phyloP scores from a whole-genome alignment of 2,113 vertebrate genomes.

The Orthochromis indermauri region DNA sequence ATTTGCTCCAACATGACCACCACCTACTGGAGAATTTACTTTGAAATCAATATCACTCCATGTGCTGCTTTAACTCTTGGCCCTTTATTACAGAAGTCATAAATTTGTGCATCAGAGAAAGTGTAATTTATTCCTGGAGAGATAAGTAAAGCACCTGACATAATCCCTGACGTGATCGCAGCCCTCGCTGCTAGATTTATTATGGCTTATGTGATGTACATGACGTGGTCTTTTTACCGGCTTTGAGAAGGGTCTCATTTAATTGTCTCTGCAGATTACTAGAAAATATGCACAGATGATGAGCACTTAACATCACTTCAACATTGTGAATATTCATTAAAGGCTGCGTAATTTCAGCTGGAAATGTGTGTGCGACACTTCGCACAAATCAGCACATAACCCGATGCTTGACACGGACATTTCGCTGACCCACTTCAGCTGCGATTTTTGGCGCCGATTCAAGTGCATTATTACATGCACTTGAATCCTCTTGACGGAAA shows the following conservation, averaged over 20 bases:
- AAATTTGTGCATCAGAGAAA: slow-evolving; percentile 2
- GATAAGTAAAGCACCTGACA: slow-evolving; percentile 27
- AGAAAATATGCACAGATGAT: slow-evolving; percentile 9
- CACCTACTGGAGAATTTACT: slow-evolving; percentile 17
- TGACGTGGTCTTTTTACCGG: slow-evolving; percentile 6
- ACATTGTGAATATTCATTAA: slow-evolving; percentile 32
- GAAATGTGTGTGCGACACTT: neutral
- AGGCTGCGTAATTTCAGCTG: neutral
- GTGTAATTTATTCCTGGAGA: slow-evolving; percentile 34
- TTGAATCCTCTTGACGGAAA: neutral
- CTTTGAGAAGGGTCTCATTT: neutral
- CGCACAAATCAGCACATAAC: neutral
- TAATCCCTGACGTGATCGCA: slow-evolving; percentile 42
- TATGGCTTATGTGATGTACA: neutral
- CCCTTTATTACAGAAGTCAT: slow-evolving; percentile 43
- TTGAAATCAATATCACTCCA: slow-evolving; percentile 45
- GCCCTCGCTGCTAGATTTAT: slow-evolving; percentile 20
- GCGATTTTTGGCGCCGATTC: neutral
- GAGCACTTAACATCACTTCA: slow-evolving; percentile 15
- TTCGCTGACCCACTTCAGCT: neutral
- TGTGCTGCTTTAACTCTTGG: slow-evolving; percentile 18
- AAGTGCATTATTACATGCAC: neutral
- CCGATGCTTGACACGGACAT: neutral
- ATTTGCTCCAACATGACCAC: slow-evolving; percentile 20
- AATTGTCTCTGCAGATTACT: slow-evolving; percentile 29